A percentile compares a stretch with the other conserved stretches of the same genome.
phyloP scores from a whole-genome alignment of 2,797 vertebrate genomes.

The Sebastes vulpes region DNA sequence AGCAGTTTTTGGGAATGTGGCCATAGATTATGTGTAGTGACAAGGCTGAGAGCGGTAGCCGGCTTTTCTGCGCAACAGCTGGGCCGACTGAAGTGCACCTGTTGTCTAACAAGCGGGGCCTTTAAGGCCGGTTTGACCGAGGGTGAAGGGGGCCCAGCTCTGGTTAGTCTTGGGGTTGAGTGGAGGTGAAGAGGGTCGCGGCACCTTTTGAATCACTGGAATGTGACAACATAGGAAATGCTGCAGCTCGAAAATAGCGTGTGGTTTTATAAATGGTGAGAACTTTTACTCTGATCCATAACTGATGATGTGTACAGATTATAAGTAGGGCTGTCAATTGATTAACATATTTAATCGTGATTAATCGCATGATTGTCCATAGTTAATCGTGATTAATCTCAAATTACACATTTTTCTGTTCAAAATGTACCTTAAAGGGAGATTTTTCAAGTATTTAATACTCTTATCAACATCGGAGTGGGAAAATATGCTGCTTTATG shows the following conservation, averaged over 20 bases:
- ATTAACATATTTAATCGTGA: too few relatives aligned
- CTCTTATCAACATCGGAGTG: too few relatives aligned
- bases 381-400: too few relatives aligned
- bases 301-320: background rate
- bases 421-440: too few relatives aligned
- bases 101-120: slow-evolving; percentile 82
- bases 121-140: slow-evolving; percentile 70
- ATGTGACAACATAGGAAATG: slow-evolving; percentile 79
- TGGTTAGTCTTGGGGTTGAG: slow-evolving; percentile 83
- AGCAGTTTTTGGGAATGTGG: slow-evolving; percentile 74
- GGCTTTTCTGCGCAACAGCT: slow-evolving; percentile 75
- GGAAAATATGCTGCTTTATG: too few relatives aligned
- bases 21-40: slow-evolving; percentile 72
- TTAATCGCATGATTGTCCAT: too few relatives aligned
- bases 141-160: slow-evolving; percentile 71
- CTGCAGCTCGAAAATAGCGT: slow-evolving; percentile 62
- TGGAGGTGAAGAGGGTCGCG: slow-evolving; percentile 73
- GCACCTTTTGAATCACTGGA: slow-evolving; percentile 78
- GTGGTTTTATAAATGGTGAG: slow-evolving; percentile 12
- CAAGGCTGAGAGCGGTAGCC: slow-evolving; percentile 65
- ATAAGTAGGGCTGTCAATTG: too few relatives aligned
- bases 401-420: too few relatives aligned
- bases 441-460: too few relatives aligned
- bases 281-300: slow-evolving; percentile 37
- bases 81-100: slow-evolving; percentile 83